Evolutionary conservation across 2,888 invertebrate species (phyloP), one percentile per base, ranked within the genome.

Genomic region (Hemaris fuciformis): DNA sequence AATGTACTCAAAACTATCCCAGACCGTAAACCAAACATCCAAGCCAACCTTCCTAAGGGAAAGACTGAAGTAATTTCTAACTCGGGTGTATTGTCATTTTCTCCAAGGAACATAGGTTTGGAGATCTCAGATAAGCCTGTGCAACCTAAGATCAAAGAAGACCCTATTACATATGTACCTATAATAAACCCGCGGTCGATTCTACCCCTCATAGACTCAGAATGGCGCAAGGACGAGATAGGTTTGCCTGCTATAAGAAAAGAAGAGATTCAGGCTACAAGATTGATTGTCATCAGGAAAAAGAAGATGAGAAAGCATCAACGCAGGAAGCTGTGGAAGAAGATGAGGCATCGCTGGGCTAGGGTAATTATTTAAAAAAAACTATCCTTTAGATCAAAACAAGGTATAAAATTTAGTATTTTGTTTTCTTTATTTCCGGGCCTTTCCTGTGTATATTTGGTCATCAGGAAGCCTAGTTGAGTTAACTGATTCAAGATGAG

Each of bases 271-370:
- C 94, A 95, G 75, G 97, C 97, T 0, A 94, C 93, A 0, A 91
- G 96, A 59, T 84, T 97, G 63, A 95, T 97, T 68, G 95, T 96
- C 0, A 97, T 97, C 38, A 93, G 98, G 57, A 92, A 95, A 58
- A 94, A 94, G 60, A 98, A 98, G 87, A 98, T 98, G 97, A 97
- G 95, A 84, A 97, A 96, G 73, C 98, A 98, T 78, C 96, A 97
- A 81, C 88, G 96, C 53, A 95, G 88, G 81, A 98, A 98, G 85
- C 88, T 97, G 61, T 93, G 96, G 68, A 97, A 96, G 80, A 94
- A 93, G 75, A 96, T 97, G 96, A 95, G 95, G 74, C 95, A 94
- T 82, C 94, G 94, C 66, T 96, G 96, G 95, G 95, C 95, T 0
- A 96, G 96, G 85, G 94, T 94, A 68, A 56, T 10, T 59, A 18